Percentiles rank a stretch among this genome's conserved stretches.
phyloP scores from a whole-genome alignment of 2,113 vertebrate species.

The Myotis lucifugus region DNA sequence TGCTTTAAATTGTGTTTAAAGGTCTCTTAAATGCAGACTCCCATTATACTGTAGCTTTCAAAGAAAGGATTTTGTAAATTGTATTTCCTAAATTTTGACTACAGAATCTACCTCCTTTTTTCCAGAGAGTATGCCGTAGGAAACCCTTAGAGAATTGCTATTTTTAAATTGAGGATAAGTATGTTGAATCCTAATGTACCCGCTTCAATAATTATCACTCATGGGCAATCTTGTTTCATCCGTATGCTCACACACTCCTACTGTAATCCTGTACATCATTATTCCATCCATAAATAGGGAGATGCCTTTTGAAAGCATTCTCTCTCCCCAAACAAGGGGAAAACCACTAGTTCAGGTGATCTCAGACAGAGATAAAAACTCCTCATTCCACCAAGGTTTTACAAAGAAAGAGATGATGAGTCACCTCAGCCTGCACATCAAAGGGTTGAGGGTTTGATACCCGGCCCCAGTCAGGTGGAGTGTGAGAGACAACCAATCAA shows the following conservation, averaged over 20 bases:
- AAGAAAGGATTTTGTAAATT: not conserved
- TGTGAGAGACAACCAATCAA: too few relatives aligned
- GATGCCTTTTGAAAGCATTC: not conserved
- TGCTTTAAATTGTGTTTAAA: not conserved
- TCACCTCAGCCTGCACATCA: too few relatives aligned
- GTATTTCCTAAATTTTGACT: not conserved
- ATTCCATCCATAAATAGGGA: not conserved
- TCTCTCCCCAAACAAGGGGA: not conserved
- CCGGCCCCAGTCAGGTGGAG: too few relatives aligned
- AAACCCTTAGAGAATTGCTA: not conserved
- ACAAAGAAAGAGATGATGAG: not conserved
- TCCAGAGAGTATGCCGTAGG: not conserved
- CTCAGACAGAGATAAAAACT: not conserved
- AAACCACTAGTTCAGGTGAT: not conserved
- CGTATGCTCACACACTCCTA: not conserved
- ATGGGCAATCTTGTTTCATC: not conserved
- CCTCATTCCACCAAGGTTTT: not conserved
- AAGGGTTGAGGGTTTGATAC: too few relatives aligned
- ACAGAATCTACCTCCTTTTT: not conserved
- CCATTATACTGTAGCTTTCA: not conserved
- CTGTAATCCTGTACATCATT: not conserved
- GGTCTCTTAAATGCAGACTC: not conserved
- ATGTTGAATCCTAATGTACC: not conserved
- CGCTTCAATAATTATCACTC: not conserved
- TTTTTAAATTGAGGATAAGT: constrained; percentile 12